Conservation (phyloP, 2,113 vertebrate genomes). For the Pyrgilauda ruficollis region DNA sequence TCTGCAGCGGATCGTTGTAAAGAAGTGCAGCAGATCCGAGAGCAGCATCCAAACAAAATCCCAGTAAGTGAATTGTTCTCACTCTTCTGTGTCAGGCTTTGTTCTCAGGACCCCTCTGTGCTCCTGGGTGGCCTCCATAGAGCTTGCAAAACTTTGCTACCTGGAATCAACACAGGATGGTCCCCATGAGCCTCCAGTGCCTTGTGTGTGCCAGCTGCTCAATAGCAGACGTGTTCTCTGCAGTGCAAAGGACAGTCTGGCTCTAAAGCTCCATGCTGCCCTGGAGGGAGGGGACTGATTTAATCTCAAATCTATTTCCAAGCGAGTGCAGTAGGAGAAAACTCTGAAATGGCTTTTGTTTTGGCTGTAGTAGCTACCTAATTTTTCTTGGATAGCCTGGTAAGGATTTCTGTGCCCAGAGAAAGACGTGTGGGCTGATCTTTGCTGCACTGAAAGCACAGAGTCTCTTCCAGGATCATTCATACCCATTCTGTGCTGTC, state of each 20-base stretch:
- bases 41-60: slow-evolving; percentile 97
- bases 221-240: accelerated
- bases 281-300: not conserved
- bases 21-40: slow-evolving; percentile 96
- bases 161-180: not conserved
- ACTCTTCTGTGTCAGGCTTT: not conserved
- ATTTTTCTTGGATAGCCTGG: not conserved
- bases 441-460: not conserved
- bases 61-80: slow-evolving; percentile 79
- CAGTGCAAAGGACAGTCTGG: not conserved
- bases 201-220: not conserved
- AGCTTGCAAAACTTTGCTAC: not conserved
- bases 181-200: not conserved
- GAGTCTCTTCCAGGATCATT: not conserved
- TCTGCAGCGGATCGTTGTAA: slow-evolving; percentile 91
- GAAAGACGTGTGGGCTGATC: not conserved
- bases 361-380: not conserved
- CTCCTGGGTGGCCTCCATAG: not conserved
- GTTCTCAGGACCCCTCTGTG: not conserved
- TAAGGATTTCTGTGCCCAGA: not conserved
- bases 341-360: not conserved
- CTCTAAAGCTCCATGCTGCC: not conserved
- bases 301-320: not conserved
- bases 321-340: not conserved
- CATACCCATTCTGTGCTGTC: not conserved